Evolutionary conservation across 2,797 vertebrate genomes (phyloP), one percentile per base, ranked within the genome.

Genomic region (Danionella dracula): DNA sequence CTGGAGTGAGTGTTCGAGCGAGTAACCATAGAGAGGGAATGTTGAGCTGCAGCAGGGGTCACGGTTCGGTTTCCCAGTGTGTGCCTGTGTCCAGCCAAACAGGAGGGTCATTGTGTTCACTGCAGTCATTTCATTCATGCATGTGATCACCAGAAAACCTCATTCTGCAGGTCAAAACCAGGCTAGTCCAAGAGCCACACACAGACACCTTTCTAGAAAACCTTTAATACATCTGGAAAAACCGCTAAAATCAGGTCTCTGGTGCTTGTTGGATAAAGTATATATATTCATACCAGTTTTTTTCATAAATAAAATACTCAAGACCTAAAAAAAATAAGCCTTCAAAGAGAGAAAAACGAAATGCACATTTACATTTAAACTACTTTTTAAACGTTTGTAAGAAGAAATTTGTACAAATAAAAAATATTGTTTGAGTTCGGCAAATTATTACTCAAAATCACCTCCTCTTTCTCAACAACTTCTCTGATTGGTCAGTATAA

Each of bases 141-240:
- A 66, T 55, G 64, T 53, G 53, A 51, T 74, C 57, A 69, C 20
- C 55, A n/a, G 40, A 59, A 35, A 44, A 13, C 16, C 19, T 58
- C 31, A 4, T 17, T 51, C 19, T 40, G 49, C 37, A 20, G 5
- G 38, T 63, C 56, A 66, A 70, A 40, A 49, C 17, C 48, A 29
- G 45, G 10, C 29, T 57, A 23, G 46, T 20, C 40, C 41, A 7
- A 15, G 42, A n/a, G 16, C 54, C 60, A 49, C 68, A 50, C 68
- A 50, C 37, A n/a, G 9, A 19, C 20, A 12, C 2, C 2, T 2
- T 12, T n/a, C 37, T 10, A 13, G 13, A 57, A 32, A 19, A 21
- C 31, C 8, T 16, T 20, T n/a, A 51, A 64, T 29, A 53, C 49
- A 37, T 8, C 13, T 17, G 1, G 60, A 1, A 63, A 70, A 71